Percentiles rank a stretch among this genome's conserved stretches.
Evolutionary conservation across 2,888 invertebrate species (phyloP).

Genomic region (Ischnus inquisitorius): DNA sequence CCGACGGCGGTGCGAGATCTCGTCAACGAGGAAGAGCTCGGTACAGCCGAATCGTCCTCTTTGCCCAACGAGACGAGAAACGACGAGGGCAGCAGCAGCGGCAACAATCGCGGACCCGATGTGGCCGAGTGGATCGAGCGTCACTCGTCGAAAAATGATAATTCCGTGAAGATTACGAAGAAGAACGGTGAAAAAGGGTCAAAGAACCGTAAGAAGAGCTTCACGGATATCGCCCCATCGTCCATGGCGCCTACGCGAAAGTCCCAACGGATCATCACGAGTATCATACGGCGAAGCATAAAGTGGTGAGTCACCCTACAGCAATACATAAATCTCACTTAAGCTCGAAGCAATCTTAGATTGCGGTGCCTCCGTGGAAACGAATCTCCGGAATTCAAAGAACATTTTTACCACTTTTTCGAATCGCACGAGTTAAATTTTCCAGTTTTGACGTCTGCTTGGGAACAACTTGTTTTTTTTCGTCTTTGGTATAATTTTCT

Average conservation of each 20-base stretch:
- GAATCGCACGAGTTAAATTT: too few relatives aligned
- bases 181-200: constrained; percentile 41
- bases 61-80: constrained; percentile 76
- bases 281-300: constrained; percentile 83
- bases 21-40: constrained; percentile 79
- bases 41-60: constrained; percentile 74
- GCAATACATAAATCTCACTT: constrained; percentile 29
- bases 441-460: too few relatives aligned
- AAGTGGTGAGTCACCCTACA: constrained; percentile 81
- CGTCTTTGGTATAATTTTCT: too few relatives aligned
- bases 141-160: constrained; percentile 52
- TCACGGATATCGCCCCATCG: constrained; percentile 66
- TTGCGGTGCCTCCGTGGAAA: not conserved
- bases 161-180: constrained; percentile 28
- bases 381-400: too few relatives aligned
- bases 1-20: constrained; percentile 80
- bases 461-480: too few relatives aligned
- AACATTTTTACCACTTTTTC: too few relatives aligned
- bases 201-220: constrained; percentile 67
- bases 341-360: not conserved
- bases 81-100: constrained; percentile 31
- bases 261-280: constrained; percentile 82
- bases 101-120: constrained; percentile 42
- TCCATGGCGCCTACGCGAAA: constrained; percentile 76
- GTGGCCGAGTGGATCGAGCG: constrained; percentile 85